Percentiles rank a stretch among this genome's conserved stretches.
These are phyloP conservation scores for Clarias pachynema DNA, from an alignment of 2,797 vertebrate genomes.

Conservation along the genomic window DNA sequence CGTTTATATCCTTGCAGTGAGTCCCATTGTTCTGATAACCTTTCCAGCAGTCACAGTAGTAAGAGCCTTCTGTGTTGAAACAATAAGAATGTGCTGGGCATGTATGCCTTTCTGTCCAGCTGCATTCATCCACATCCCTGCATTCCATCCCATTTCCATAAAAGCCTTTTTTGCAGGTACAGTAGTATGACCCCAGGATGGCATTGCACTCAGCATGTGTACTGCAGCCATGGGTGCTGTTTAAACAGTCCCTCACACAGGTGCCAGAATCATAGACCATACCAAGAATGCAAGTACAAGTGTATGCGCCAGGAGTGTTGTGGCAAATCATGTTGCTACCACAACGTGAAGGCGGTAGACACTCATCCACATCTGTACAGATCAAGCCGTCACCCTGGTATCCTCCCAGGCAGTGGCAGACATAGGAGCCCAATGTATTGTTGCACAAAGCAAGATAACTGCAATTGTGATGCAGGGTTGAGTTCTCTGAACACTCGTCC, in stretches of 20 bases:
- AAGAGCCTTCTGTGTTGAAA: constrained; percentile 78
- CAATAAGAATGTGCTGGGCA: constrained; percentile 75
- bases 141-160: constrained; percentile 76
- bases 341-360: constrained; percentile 63
- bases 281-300: constrained; percentile 71
- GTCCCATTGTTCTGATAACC: constrained; percentile 74
- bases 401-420: constrained; percentile 74
- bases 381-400: constrained; percentile 75
- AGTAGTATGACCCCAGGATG: constrained; percentile 74
- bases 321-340: constrained; percentile 72
- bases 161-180: constrained; percentile 74
- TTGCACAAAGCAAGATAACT: constrained; percentile 71
- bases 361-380: constrained; percentile 80
- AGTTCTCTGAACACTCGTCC: constrained; percentile 75
- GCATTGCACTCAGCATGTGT: constrained; percentile 66
- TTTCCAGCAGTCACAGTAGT: constrained; percentile 74
- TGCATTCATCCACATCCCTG: constrained; percentile 77
- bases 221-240: constrained; percentile 67
- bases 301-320: constrained; percentile 76
- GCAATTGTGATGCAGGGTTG: constrained; percentile 70
- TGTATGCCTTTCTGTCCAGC: not conserved
- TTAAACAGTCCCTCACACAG: constrained; percentile 73
- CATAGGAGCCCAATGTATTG: constrained; percentile 77
- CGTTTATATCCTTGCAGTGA: constrained; percentile 75
- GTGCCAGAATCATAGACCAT: constrained; percentile 68